These are phyloP conservation scores for Thamnaconus septentrionalis DNA, from an alignment of 2,113 vertebrate genomes.

Conservation along the genomic window DNA sequence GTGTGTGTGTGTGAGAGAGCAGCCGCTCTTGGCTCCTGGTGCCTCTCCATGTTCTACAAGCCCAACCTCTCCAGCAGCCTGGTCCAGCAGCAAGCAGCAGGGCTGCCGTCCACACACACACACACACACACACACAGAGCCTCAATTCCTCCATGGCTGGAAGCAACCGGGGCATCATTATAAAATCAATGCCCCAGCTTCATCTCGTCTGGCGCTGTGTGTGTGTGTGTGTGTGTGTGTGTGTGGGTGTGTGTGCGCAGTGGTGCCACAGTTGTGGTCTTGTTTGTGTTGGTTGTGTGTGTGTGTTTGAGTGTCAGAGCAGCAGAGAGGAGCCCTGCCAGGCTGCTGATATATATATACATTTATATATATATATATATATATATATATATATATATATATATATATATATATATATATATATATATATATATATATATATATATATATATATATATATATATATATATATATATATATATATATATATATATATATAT, in stretches of 20 bases:
- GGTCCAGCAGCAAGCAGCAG: slow-evolving; percentile 44
- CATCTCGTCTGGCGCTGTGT: slow-evolving; percentile 46
- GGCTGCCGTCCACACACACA: slow-evolving; percentile 62
- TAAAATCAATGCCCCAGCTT: slow-evolving; percentile 75
- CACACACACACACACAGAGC: slow-evolving; percentile 62
- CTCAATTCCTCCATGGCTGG: slow-evolving; percentile 67
- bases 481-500: no score
- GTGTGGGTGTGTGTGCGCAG: slow-evolving; percentile 38
- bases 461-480: no score
- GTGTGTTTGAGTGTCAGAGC: slow-evolving; percentile 67
- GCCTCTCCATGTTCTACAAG: slow-evolving; percentile 71
- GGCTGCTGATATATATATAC: slow-evolving; percentile 8
- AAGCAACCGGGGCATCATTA: slow-evolving; percentile 74
- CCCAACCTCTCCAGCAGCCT: slow-evolving; percentile 53
- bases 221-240: slow-evolving; percentile 65
- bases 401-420: no score
- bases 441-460: no score
- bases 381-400: no score
- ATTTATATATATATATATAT: no score
- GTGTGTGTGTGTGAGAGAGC: slow-evolving; percentile 61
- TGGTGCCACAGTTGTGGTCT: slow-evolving; percentile 54
- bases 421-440: no score
- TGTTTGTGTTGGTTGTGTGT: slow-evolving; percentile 69
- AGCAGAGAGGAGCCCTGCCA: slow-evolving; percentile 55
- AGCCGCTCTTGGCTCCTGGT: slow-evolving; percentile 69